Evolutionary conservation across 1,140 invertebrate genomes (phyloP), one percentile per base, ranked within the genome.

Genomic region (Pseudomyrmex dendroicus): DNA sequence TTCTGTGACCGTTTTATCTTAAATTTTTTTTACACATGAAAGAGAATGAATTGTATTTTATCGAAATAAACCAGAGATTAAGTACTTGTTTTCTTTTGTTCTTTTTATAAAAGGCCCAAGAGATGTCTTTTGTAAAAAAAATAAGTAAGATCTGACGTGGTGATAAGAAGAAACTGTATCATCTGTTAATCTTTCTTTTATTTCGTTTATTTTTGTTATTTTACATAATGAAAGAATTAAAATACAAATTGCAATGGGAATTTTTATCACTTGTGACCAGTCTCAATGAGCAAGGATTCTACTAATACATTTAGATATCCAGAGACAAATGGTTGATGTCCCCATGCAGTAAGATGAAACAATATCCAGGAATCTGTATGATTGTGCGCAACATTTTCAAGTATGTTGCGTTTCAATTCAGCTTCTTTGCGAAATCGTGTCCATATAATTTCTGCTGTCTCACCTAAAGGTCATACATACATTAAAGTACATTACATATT

Each of bases 341-440:
- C 80, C 92, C 92, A 93, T n/a, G 89, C 74, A 15, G 92, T 89
- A 8, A 92, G 68, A 72, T 92, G 86, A 22, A 92, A 83, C 84
- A 92, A 91, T 88, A 92, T 90, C 85, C 63, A 86, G 50, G 86
- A 84, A 22, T 92, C 88, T 12, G 59, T 73, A 82, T 74, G 64
- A 88, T 90, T 66, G 57, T 93, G 92, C 2, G 92, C 91, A 12
- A 92, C 64, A 84, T 93, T 91, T 88, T 92, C 90, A 44, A 91
- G 63, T 74, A 93, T 73, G 73, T 68, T 88, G 13, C 88, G 77
- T 80, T 92, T 92, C 7, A 92, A 59, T 52, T 61, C 63, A 25
- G 82, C 76, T 66, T 93, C 92, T 17, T 87, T 59, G 62, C 50
- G 59, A 83, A 93, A 92, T n/a, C 74, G 62, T 56, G 88, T 35